phyloP scores from a whole-genome alignment of 2,113 vertebrate species.

The Leucopsar rothschildi region DNA sequence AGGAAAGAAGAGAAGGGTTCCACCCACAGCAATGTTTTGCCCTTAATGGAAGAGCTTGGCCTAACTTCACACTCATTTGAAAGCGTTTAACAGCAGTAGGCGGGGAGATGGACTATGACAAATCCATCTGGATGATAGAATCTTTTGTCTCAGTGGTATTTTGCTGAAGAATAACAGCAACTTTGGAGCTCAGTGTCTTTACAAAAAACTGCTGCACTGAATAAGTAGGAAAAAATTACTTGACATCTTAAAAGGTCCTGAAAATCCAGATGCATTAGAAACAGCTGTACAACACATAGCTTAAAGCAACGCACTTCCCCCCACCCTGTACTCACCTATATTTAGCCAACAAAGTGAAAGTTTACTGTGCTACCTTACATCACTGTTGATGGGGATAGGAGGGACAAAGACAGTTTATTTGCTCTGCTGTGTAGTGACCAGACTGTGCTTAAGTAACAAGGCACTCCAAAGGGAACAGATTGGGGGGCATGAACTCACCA shows the following conservation, averaged over 20 bases:
- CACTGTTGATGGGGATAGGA: neutral
- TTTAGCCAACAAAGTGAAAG: neutral
- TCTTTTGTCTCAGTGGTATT: neutral
- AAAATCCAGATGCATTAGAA: neutral
- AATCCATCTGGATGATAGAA: neutral
- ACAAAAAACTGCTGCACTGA: neutral
- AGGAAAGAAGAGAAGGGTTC: neutral
- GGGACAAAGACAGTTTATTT: neutral
- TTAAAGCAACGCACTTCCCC: neutral
- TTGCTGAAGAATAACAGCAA: neutral
- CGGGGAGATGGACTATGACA: neutral
- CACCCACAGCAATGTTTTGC: neutral
- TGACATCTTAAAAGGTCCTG: neutral
- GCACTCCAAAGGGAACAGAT: neutral
- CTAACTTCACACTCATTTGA: neutral
- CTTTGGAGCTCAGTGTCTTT: neutral
- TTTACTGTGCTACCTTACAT: neutral
- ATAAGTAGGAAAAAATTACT: neutral
- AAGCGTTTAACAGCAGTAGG: neutral
- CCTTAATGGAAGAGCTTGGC: conserved; percentile 8
- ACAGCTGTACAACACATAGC: neutral
- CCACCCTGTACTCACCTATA: fast-evolving
- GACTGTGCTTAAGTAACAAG: neutral
- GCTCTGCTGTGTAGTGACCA: neutral
- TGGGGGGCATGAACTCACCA: neutral